phyloP scores from a whole-genome alignment of 2,797 vertebrate species.

The Anableps anableps region DNA sequence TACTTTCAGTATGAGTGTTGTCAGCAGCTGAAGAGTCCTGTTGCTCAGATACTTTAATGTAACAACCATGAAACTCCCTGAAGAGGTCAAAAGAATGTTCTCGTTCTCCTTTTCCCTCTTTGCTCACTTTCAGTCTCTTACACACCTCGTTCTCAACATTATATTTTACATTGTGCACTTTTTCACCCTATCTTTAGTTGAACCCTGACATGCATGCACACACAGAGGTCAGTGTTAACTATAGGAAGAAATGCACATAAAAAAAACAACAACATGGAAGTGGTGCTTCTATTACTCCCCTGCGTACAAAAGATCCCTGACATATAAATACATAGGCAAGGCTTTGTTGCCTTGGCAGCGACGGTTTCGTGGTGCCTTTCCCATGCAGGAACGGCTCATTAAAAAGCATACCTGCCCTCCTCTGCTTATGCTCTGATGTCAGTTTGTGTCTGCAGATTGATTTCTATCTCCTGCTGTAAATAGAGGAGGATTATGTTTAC shows the following conservation, averaged over 20 bases:
- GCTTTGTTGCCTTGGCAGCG: slow-evolving; percentile 80
- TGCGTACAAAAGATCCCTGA: slow-evolving; percentile 56
- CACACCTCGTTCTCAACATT: slow-evolving; percentile 50
- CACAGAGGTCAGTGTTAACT: slow-evolving; percentile 74
- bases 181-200: slow-evolving; percentile 16
- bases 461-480: slow-evolving; percentile 58
- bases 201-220: slow-evolving; percentile 74
- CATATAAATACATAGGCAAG: slow-evolving; percentile 71
- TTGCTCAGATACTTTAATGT: slow-evolving; percentile 65
- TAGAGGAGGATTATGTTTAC: slow-evolving; percentile 55
- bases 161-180: slow-evolving; percentile 41
- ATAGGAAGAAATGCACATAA: slow-evolving; percentile 65
- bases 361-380: slow-evolving; percentile 52
- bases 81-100: slow-evolving; percentile 72
- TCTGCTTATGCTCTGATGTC: slow-evolving; percentile 49
- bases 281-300: slow-evolving; percentile 37
- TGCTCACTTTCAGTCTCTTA: slow-evolving; percentile 37
- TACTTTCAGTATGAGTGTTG: slow-evolving; percentile 50
- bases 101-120: slow-evolving; percentile 49
- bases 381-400: slow-evolving; percentile 68
- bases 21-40: slow-evolving; percentile 71
- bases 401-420: slow-evolving; percentile 65
- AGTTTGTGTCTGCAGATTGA: slow-evolving; percentile 61
- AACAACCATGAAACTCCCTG: slow-evolving; percentile 59
- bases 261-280: slow-evolving; percentile 52